Conservation (phyloP, 2,113 vertebrate species). For the Machaerirhynchus nigripectus region DNA sequence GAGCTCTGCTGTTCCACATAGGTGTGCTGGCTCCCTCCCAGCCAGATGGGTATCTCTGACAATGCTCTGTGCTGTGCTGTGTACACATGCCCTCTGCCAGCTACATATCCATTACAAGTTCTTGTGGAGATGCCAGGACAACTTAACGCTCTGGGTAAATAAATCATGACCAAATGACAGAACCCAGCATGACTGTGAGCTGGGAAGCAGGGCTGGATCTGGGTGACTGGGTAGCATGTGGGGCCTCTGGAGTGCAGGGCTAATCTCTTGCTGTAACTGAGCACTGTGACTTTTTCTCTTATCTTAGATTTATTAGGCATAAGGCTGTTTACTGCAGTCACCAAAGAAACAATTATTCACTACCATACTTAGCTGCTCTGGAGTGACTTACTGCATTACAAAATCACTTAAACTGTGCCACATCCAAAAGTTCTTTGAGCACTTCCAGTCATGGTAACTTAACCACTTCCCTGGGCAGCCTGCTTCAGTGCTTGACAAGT, state of each 20-base stretch:
- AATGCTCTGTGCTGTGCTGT: not conserved
- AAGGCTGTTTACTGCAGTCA: not conserved
- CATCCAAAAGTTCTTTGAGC: not conserved
- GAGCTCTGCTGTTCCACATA: not conserved
- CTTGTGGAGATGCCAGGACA: conserved; percentile 7
- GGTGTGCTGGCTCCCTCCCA: conserved; percentile 11
- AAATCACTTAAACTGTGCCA: not conserved
- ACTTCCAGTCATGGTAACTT: not conserved
- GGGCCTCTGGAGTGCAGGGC: not conserved
- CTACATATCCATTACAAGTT: conserved; percentile 67
- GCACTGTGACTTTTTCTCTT: not conserved
- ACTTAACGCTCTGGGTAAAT: conserved; percentile 14
- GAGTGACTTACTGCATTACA: not conserved
- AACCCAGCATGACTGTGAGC: not conserved
- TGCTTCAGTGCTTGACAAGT: not conserved
- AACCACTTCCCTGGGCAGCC: not conserved
- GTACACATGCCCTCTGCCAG: conserved; percentile 45
- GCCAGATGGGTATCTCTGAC: not conserved
- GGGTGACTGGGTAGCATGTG: not conserved
- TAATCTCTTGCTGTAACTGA: not conserved
- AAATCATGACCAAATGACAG: conserved; percentile 22
- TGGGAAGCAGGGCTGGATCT: not conserved
- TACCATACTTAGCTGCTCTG: not conserved
- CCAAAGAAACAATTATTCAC: not conserved
- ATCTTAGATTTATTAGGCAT: not conserved